Percentiles rank a stretch among this genome's conserved stretches.
phyloP scores from a whole-genome alignment of 1,140 invertebrate genomes.

The Sitodiplosis mosellana region DNA sequence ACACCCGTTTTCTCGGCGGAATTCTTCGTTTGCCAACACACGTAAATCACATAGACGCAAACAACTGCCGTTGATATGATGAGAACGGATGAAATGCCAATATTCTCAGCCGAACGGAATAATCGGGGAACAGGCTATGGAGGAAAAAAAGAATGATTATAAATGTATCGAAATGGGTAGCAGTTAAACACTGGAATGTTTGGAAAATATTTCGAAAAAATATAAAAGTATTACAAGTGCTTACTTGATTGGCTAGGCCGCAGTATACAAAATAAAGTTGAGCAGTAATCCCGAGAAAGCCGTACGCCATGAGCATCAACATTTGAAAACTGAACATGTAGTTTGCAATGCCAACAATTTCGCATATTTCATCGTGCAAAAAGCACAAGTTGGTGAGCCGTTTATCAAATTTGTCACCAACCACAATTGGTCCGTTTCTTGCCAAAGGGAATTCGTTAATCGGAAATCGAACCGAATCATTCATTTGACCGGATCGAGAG shows the following conservation, averaged over 20 bases:
- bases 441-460: neutral
- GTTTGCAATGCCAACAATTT: slow-evolving; percentile 22
- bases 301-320: slow-evolving; percentile 22
- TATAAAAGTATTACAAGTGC: too few relatives aligned
- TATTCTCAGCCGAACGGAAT: slow-evolving; percentile 20
- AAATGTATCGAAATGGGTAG: neutral
- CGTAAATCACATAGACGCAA: slow-evolving; percentile 22
- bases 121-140: slow-evolving; percentile 15
- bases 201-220: neutral
- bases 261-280: slow-evolving; percentile 24
- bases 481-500: neutral
- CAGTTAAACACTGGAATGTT: neutral
- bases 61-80: slow-evolving; percentile 21
- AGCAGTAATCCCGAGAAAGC: slow-evolving; percentile 22
- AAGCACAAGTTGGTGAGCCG: slow-evolving; percentile 23
- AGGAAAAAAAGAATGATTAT: neutral
- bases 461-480: neutral
- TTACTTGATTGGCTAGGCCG: slow-evolving; percentile 14
- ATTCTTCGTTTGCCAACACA: slow-evolving; percentile 23
- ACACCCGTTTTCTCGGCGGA: slow-evolving; percentile 22
- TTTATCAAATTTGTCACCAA: slow-evolving; percentile 19
- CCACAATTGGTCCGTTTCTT: slow-evolving; percentile 9
- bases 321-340: slow-evolving; percentile 24
- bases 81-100: slow-evolving; percentile 16
- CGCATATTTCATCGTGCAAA: slow-evolving; percentile 23